Base-by-base conservation (phyloP, 2,113 vertebrate species). In the Nothobranchius furzeri region DNA sequence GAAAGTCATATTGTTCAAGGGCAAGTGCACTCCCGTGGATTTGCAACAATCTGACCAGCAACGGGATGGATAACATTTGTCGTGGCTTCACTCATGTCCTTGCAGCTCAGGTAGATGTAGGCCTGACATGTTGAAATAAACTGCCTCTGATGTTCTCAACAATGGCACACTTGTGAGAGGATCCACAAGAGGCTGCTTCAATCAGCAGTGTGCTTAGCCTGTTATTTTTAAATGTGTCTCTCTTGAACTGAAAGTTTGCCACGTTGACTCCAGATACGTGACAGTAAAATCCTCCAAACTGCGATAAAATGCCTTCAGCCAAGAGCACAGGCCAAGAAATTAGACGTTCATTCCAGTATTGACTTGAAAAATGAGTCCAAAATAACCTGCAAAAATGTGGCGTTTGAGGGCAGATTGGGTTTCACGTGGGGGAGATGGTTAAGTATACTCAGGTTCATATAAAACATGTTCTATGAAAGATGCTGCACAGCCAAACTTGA, bases 301-400 rank as follows among this genome's bases (percentile, higher is more conserved):
- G n/a, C 84, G 82, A 90, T 87, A 87, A 88, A 74, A 70, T 85
- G 73, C 52, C 82, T 73, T 75, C 72, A 67, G 63, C 65, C 45
- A 60, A 64, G 43, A 52, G 54, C 24, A 17, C 9, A 13, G 47
- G 49, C 64, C 1, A 37, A 66, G 58, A 72, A 79, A 87, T 70
- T 51, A 86, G 77, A 77, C 68, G 64, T 73, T 79, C 64, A 76
- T 89, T 85, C 73, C 69, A 60, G 51, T 83, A 87, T 90, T 91
- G 85, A 91, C 83, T 87, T 90, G 84, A 82, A 89, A 89, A 91
- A 91, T 89, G 73, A 87, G 78, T 83, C 83, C 60, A 78, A 85
- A 91, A 87, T 78, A 89, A 83, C 79, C 69, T 49, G 60, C 73
- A 87, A 86, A 86, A 87, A 89, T 83, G 82, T 84, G 74, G 47